These are phyloP conservation scores for Zaprionus nigranus DNA, from an alignment of 1,140 invertebrate species.

Conservation along the genomic window DNA sequence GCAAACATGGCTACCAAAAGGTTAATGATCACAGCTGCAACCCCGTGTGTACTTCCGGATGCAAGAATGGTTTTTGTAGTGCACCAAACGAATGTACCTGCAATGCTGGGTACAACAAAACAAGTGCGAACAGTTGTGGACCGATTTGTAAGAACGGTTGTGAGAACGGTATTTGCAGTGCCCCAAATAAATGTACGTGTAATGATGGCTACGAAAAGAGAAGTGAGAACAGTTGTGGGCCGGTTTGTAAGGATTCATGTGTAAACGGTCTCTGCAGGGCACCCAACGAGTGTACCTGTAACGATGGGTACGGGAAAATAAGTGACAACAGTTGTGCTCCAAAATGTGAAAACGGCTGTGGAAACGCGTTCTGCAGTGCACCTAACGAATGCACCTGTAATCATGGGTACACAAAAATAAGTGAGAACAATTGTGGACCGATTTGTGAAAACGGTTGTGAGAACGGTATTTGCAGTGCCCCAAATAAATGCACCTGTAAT, in stretches of 20 bases:
- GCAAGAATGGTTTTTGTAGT: constrained; percentile 40
- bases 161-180: constrained; percentile 4
- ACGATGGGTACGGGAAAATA: background rate
- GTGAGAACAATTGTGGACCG: constrained; percentile 15
- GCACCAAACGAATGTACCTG: constrained; percentile 25
- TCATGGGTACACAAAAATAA: constrained; percentile 10
- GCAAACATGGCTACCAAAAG: constrained; percentile 18
- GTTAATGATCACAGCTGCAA: constrained; percentile 16
- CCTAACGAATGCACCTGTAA: constrained; percentile 31
- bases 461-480: constrained; percentile 2
- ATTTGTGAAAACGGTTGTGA: constrained; percentile 17
- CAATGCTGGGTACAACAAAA: background rate
- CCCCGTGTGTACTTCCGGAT: constrained; percentile 18
- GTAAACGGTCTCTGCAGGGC: background rate
- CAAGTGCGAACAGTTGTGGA: background rate
- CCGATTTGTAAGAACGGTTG: background rate
- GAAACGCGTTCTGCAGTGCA: background rate
- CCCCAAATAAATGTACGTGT: background rate
- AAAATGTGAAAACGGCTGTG: background rate
- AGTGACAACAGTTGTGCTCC: background rate
- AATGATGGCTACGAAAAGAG: constrained; percentile 3
- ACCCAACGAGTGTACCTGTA: background rate
- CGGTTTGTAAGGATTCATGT: background rate
- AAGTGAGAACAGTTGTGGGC: constrained; percentile 8
- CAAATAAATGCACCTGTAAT: constrained; percentile 17